These are phyloP conservation scores for Papilio polyxenes DNA, from an alignment of 1,140 invertebrate genomes.

Conservation along the genomic window DNA sequence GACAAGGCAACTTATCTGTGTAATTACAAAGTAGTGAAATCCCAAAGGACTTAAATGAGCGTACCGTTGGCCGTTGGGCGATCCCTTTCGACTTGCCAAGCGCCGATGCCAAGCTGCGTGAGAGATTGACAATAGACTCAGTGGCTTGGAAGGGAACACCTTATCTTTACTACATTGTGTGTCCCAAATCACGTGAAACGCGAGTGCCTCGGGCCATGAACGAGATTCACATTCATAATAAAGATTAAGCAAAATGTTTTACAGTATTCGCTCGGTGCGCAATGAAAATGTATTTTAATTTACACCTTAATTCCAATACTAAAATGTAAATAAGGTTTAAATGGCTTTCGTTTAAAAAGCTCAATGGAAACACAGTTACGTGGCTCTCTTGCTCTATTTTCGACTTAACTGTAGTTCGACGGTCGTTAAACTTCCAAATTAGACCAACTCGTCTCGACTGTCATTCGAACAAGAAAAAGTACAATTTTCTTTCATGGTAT, in stretches of 20 bases:
- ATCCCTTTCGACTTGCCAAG: conserved; percentile 64
- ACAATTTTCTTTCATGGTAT: conserved; percentile 70
- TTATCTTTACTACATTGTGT: conserved; percentile 79
- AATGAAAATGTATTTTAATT: conserved; percentile 46
- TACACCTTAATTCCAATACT: conserved; percentile 41
- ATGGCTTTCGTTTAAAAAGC: conserved; percentile 44
- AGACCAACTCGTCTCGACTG: conserved; percentile 59
- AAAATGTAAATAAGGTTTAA: conserved; percentile 49
- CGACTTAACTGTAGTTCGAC: conserved; percentile 53
- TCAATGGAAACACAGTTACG: conserved; percentile 50
- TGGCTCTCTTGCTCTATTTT: conserved; percentile 47
- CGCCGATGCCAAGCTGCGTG: conserved; percentile 61
- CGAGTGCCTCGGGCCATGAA: conserved; percentile 67
- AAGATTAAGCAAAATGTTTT: conserved; percentile 68
- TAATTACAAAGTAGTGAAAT: conserved; percentile 36
- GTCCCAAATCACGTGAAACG: conserved; percentile 75
- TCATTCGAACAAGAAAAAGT: conserved; percentile 64
- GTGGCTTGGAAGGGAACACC: conserved; percentile 75
- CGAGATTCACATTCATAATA: conserved; percentile 74
- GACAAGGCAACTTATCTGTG: conserved; percentile 27
- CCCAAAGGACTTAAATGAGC: conserved; percentile 35
- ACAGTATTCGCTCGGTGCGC: conserved; percentile 45
- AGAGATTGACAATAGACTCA: conserved; percentile 76
- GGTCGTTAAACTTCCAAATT: conserved; percentile 68
- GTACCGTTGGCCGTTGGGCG: conserved; percentile 29